Percentiles rank a stretch among this genome's conserved stretches.
Conservation (phyloP, 2,888 invertebrate genomes). For the Amphipyra tragopoginis region DNA sequence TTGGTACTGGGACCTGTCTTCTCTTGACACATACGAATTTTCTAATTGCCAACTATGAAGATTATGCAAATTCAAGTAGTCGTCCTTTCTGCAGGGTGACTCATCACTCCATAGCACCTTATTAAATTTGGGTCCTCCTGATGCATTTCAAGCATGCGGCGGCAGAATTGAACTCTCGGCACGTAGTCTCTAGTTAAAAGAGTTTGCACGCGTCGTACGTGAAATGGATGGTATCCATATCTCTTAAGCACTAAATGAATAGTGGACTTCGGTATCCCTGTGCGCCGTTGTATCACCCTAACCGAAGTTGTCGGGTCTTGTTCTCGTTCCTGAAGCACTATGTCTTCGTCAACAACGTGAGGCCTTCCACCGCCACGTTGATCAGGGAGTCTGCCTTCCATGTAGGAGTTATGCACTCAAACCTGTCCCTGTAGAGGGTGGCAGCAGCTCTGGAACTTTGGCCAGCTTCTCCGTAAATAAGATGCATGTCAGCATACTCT, state of each 20-base stretch:
- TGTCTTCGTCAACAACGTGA: conserved; percentile 40
- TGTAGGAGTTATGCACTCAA: conserved; percentile 28
- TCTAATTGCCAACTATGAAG: conserved; percentile 45
- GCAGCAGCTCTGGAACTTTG: conserved; percentile 12
- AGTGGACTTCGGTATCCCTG: conserved; percentile 40
- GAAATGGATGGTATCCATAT: conserved; percentile 42
- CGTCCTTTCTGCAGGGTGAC: conserved; percentile 47
- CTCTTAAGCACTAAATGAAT: conserved; percentile 39
- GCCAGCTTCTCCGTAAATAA: conserved; percentile 18
- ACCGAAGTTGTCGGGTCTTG: conserved; percentile 35
- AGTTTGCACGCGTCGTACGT: conserved; percentile 44
- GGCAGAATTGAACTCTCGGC: conserved; percentile 42
- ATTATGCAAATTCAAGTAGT: conserved; percentile 50
- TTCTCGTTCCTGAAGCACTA: conserved; percentile 38
- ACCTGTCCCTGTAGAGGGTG: conserved; percentile 20
- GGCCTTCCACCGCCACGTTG: conserved; percentile 35
- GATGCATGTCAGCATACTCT: conserved; percentile 12
- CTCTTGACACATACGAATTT: conserved; percentile 32
- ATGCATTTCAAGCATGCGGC: conserved; percentile 35
- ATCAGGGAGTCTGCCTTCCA: conserved; percentile 32
- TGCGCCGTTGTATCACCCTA: conserved; percentile 42
- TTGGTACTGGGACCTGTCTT: conserved; percentile 40
- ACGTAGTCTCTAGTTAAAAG: conserved; percentile 28
- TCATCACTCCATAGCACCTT: conserved; percentile 45
- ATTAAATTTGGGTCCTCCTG: conserved; percentile 42